Evolutionary conservation across 1,140 invertebrate species (phyloP).

Genomic region (Phenacoccus solenopsis): DNA sequence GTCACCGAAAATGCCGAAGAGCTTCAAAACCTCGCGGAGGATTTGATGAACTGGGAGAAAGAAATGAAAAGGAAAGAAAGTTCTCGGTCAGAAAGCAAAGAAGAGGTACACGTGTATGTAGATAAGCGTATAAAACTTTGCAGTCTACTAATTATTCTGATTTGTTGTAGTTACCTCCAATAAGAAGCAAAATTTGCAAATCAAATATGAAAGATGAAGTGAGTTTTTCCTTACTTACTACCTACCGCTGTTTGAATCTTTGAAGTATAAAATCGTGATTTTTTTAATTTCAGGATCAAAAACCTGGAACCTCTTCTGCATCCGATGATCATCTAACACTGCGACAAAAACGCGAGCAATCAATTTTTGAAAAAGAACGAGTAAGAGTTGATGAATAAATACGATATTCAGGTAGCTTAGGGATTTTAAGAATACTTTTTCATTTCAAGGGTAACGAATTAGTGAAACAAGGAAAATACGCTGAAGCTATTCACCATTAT

Average conservation of each 20-base stretch:
- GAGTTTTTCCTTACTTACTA: no score
- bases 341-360: slow-evolving; percentile 42
- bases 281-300: slow-evolving; percentile 42
- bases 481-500: slow-evolving; percentile 66
- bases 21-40: slow-evolving; percentile 54
- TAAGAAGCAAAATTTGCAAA: slow-evolving; percentile 33
- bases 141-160: slow-evolving; percentile 28
- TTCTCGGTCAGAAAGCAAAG: slow-evolving; percentile 32
- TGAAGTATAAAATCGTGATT: neutral
- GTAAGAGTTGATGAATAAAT: slow-evolving; percentile 34
- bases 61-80: slow-evolving; percentile 72
- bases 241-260: neutral
- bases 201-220: neutral
- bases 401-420: slow-evolving; percentile 36
- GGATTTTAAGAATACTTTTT: slow-evolving; percentile 21
- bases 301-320: slow-evolving; percentile 28
- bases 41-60: slow-evolving; percentile 68
- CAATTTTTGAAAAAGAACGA: slow-evolving; percentile 54
- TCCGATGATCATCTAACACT: slow-evolving; percentile 22
- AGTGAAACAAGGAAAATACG: slow-evolving; percentile 64
- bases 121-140: slow-evolving; percentile 37
- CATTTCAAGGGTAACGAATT: slow-evolving; percentile 58
- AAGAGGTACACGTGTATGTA: slow-evolving; percentile 37
- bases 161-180: slow-evolving; percentile 26
- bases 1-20: slow-evolving; percentile 58